These are phyloP conservation scores for Leptobrachium leishanense DNA, from an alignment of 2,113 vertebrate genomes.

Conservation along the genomic window DNA sequence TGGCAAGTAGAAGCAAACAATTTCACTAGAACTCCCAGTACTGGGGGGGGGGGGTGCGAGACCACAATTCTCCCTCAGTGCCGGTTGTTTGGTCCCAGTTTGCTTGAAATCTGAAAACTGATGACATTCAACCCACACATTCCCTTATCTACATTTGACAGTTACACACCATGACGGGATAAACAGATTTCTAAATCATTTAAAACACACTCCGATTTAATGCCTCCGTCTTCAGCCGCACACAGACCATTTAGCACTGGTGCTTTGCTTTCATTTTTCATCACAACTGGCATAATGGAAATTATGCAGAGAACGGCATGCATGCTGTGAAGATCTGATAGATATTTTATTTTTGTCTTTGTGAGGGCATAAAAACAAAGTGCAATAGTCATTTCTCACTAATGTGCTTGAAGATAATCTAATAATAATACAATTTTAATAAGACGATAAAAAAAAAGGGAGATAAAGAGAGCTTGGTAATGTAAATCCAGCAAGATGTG, in stretches of 20 bases:
- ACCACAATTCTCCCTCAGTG: conserved; percentile 10
- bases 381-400: background rate
- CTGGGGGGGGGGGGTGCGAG: background rate
- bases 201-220: conserved; percentile 13
- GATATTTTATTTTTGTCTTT: background rate
- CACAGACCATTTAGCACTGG: background rate
- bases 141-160: conserved; percentile 28
- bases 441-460: background rate
- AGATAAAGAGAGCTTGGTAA: no score
- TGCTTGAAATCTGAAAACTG: background rate
- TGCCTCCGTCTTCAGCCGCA: conserved; percentile 34
- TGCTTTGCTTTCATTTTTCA: conserved; percentile 30
- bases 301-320: background rate
- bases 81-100: background rate
- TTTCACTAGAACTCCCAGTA: background rate
- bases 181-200: conserved; percentile 49
- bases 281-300: conserved; percentile 1
- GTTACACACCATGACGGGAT: conserved; percentile 17
- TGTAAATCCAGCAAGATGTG: no score
- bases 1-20: background rate
- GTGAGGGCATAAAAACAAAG: conserved; percentile 27
- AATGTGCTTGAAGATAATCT: background rate
- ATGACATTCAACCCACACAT: background rate
- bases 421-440: background rate
- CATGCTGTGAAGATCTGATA: background rate